Evolutionary conservation across 2,797 vertebrate genomes (phyloP), one percentile per base, ranked within the genome.

Genomic region (Takifugu rubripes): DNA sequence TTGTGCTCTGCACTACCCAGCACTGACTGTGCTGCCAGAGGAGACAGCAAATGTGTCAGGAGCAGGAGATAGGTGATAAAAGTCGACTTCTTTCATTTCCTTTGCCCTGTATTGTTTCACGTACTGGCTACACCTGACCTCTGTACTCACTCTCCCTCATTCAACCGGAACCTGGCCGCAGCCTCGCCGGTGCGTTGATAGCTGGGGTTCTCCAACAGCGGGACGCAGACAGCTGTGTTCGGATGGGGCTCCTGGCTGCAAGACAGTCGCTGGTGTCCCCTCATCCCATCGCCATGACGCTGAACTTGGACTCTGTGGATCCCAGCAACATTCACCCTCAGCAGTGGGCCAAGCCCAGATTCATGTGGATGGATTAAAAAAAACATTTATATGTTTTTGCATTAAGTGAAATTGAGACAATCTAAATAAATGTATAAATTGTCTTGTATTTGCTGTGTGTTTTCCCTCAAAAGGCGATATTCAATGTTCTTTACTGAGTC

Each of bases 21-120:
- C 94, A 0, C 53, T 93, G 65, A 62, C 74, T 11, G 47, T 92
- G 64, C 53, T 79, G 6, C 52, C 74, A 56, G 89, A 93, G 36
- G 88, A 94, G 61, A 93, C 83, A 0, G 61, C 93, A 61, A 97
- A 93, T 0, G 94, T 96, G 29, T 96, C 94, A 0, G 95, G 95
- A 84, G 95, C 95, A 5, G 95, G 95, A 27, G 95, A 96, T 78
- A 96, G 95, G 95, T 89, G 43, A 26, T 47, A 17, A 49, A 52
- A 42, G 25, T 49, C 54, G 52, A n/a, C 15, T 14, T 14, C 6
- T 42, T 16, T 58, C 53, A 43, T 17, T 58, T 67, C 45, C 68
- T 8, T 65, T 61, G 51, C 17, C 21, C 46, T 48, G 8, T 25
- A 44, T 8, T 48, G n/a, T 21, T 9, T 47, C 16, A 3, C 43